Evolutionary conservation across 2,113 vertebrate species (phyloP), one percentile per base, ranked within the genome.

Genomic region (Tragelaphus strepsiceros): DNA sequence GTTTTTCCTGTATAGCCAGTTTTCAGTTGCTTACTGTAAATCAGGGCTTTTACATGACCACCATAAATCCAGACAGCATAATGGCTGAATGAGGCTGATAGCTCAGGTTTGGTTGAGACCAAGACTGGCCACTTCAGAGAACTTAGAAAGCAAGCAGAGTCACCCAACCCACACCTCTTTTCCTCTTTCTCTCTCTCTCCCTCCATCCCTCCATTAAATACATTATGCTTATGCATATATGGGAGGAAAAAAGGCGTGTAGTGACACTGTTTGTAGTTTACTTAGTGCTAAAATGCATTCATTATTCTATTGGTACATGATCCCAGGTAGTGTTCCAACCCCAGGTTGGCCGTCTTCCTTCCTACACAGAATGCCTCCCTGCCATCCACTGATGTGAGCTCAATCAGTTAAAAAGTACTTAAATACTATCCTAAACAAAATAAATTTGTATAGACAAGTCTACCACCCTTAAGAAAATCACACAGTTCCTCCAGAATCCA

Each of bases 1-100:
- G 74, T 30, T 80, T 88, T 91, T 96, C 94, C 85, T 78, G 88
- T 85, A 93, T 49, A 86, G 59, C 97, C 32, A 96, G 88, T 96
- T 97, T 95, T 83, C 77, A 49, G 85, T 85, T 95, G 91, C 94
- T 96, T 62, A 53, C 86, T 97, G 78, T 97, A 95, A 96, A 91
- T 17, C 54, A 61, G 39, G 9, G 39, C 30, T 87, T 90, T 83
- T 93, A 64, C 19, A 24, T 83, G 83, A n/a, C 74, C 82, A 35
- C 54, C 82, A 91, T 91, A 91, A 94, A 96, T 88, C 62, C 91
- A 88, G 74, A 51, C 61, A 77, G 39, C 62, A 13, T 21, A 26
- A 90, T 81, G 67, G 43, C 90, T 78, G 17, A 43, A 81, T 51
- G 61, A 67, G 62, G 39, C 91, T 82, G 64, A 24, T 30, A 61